phyloP scores from a whole-genome alignment of 1,140 invertebrate species.

The Yoshiicerus persimilis region DNA sequence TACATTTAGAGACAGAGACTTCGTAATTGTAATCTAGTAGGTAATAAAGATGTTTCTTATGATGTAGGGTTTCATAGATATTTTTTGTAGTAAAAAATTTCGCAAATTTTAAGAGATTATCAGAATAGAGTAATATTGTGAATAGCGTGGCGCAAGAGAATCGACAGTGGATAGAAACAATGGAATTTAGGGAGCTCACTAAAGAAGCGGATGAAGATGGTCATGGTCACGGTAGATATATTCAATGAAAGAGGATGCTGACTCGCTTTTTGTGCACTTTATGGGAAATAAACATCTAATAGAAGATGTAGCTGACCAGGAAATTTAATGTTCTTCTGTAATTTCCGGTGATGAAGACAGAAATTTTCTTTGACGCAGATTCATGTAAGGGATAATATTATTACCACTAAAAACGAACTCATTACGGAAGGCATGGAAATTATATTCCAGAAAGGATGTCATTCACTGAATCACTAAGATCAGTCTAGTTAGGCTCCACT shows the following conservation, averaged over 20 bases:
- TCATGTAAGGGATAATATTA: background rate
- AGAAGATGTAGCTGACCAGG: background rate
- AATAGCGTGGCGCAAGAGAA: background rate
- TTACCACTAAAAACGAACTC: background rate
- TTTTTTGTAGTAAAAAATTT: too few relatives aligned
- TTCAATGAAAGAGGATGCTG: background rate
- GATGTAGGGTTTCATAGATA: too few relatives aligned
- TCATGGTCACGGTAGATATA: background rate
- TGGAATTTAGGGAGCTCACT: background rate
- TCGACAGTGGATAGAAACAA: background rate
- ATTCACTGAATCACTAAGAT: background rate
- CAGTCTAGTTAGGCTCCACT: too few relatives aligned
- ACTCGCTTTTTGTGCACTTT: background rate
- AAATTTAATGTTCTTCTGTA: background rate
- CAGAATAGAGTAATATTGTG: background rate
- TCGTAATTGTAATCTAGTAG: too few relatives aligned
- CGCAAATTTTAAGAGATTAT: too few relatives aligned
- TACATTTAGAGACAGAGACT: too few relatives aligned
- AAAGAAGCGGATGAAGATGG: background rate
- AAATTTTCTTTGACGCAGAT: background rate
- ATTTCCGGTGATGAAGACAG: background rate
- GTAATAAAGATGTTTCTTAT: too few relatives aligned
- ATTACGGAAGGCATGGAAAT: background rate
- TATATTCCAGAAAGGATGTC: background rate
- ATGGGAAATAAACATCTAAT: background rate